phyloP scores from a whole-genome alignment of 2,888 invertebrate genomes.

The Choreutis nemorana region DNA sequence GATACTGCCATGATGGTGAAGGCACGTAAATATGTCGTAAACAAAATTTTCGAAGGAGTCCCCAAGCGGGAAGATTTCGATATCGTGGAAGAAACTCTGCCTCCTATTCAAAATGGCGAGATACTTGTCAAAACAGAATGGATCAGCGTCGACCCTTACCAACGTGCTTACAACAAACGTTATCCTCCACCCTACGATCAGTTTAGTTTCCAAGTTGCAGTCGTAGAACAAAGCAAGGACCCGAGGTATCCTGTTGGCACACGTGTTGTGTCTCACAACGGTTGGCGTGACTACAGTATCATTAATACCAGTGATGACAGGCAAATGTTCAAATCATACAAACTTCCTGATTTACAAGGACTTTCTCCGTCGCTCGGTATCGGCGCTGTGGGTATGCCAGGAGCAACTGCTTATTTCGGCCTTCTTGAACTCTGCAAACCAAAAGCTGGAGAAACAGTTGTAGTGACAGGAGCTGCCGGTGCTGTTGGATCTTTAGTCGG shows the following conservation, averaged over 20 bases:
- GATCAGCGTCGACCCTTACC: constrained; percentile 30
- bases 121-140: constrained; percentile 25
- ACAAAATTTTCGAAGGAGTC: constrained; percentile 61
- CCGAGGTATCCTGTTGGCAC: constrained; percentile 67
- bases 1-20: constrained; percentile 49
- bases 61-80: constrained; percentile 66
- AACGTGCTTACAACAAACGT: constrained; percentile 17
- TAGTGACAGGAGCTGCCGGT: constrained; percentile 77
- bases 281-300: constrained; percentile 70
- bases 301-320: too few relatives aligned
- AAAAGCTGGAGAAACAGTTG: constrained; percentile 73
- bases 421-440: constrained; percentile 73
- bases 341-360: constrained; percentile 61
- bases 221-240: constrained; percentile 69
- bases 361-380: constrained; percentile 60
- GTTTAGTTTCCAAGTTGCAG: constrained; percentile 25
- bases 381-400: constrained; percentile 73
- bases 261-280: constrained; percentile 65
- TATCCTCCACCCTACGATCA: constrained; percentile 25
- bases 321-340: constrained; percentile 15
- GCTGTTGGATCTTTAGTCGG: constrained; percentile 78
- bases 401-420: constrained; percentile 77
- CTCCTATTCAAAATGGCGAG: constrained; percentile 62
- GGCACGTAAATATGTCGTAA: constrained; percentile 64
- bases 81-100: constrained; percentile 67